Percentiles rank a stretch among this genome's conserved stretches.
These are phyloP conservation scores for Manduca sexta DNA, from an alignment of 1,140 invertebrate genomes.

Conservation along the genomic window DNA sequence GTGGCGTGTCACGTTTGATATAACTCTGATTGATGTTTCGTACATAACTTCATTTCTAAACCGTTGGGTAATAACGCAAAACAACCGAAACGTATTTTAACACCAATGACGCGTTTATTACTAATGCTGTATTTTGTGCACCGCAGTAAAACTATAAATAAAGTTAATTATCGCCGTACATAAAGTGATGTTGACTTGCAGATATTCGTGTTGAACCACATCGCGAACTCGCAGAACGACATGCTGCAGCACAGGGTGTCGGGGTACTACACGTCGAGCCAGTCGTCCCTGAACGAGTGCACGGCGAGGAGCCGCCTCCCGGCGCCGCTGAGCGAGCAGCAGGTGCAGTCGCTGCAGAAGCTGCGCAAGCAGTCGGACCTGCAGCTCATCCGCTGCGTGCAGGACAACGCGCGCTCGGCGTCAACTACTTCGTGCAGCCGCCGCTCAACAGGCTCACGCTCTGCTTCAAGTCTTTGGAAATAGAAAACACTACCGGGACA, in stretches of 20 bases:
- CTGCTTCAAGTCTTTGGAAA: constrained; percentile 86
- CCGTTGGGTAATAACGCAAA: not conserved
- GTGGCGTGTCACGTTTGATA: not conserved
- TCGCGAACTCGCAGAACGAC: constrained; percentile 79
- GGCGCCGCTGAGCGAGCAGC: constrained; percentile 63
- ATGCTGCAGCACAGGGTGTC: constrained; percentile 86
- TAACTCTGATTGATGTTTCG: not conserved
- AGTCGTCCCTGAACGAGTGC: constrained; percentile 59
- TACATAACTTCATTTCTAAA: constrained; percentile 1
- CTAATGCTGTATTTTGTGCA: not conserved
- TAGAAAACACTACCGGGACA: constrained; percentile 91
- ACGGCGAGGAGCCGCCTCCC: constrained; percentile 38
- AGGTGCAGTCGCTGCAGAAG: constrained; percentile 81
- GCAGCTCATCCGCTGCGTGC: constrained; percentile 85
- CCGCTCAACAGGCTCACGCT: constrained; percentile 87
- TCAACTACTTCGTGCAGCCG: constrained; percentile 92
- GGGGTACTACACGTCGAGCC: constrained; percentile 85
- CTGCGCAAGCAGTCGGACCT: constrained; percentile 90
- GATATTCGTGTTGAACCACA: constrained; percentile 78
- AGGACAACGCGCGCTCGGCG: constrained; percentile 87
- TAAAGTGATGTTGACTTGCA: constrained; percentile 49
- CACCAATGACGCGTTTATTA: not conserved
- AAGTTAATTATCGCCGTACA: not conserved
- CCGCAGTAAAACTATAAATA: not conserved
- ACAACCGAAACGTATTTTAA: constrained; percentile 2